Evolutionary conservation across 1,140 invertebrate genomes (phyloP).

Genomic region (Cherax quadricarinatus): DNA sequence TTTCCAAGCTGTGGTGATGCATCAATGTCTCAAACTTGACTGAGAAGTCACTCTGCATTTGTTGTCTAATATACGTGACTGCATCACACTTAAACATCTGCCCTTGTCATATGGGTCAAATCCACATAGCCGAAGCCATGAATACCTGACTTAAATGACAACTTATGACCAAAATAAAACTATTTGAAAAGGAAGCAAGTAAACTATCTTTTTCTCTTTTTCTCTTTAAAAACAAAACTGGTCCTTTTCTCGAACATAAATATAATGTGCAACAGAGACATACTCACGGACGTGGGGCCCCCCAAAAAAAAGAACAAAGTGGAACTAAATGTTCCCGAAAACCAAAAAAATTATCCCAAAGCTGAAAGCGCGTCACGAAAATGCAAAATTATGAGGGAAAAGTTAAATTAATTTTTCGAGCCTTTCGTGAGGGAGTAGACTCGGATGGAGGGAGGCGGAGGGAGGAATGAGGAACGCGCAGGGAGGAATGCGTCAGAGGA

Average conservation of each 20-base stretch:
- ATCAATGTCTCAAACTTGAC: too few species aligned
- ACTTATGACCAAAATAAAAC: too few species aligned
- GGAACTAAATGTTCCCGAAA: slow-evolving; percentile 51
- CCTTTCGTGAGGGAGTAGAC: slow-evolving; percentile 1
- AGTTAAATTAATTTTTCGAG: slow-evolving; percentile 52
- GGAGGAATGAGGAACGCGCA: not conserved
- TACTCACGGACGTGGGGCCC: slow-evolving; percentile 39
- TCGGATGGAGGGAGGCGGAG: not conserved
- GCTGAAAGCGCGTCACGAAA: slow-evolving; percentile 57
- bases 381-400: slow-evolving; percentile 60
- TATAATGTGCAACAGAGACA: slow-evolving; percentile 7
- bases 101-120: too few species aligned
- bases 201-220: too few species aligned
- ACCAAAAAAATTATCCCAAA: slow-evolving; percentile 50
- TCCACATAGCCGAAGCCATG: too few species aligned
- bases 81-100: too few species aligned
- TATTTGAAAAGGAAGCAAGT: too few species aligned
- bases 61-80: too few species aligned
- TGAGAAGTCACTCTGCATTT: too few species aligned
- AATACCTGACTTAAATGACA: too few species aligned
- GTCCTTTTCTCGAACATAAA: not conserved
- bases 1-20: too few species aligned
- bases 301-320: slow-evolving; percentile 11
- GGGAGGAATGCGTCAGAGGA: not conserved
- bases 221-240: too few species aligned